Evolutionary conservation across 2,797 vertebrate genomes (phyloP).

Genomic region (Karalla daura): DNA sequence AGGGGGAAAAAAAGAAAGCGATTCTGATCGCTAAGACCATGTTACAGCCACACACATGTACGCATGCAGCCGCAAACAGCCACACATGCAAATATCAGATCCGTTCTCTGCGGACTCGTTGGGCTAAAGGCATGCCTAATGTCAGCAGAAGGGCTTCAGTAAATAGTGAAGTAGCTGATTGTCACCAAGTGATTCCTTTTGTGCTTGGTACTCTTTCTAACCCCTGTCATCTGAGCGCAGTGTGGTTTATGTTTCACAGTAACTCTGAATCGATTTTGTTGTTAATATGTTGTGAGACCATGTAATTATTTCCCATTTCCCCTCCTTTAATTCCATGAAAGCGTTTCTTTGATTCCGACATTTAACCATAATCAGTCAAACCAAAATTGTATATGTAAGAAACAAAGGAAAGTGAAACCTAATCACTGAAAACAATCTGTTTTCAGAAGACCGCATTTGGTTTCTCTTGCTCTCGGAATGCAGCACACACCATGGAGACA

Average conservation of each 20-base stretch:
- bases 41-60: constrained; percentile 27
- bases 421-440: constrained; percentile 55
- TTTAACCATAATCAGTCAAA: constrained; percentile 47
- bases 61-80: constrained; percentile 9
- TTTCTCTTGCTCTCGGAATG: constrained; percentile 55
- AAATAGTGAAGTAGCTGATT: constrained; percentile 45
- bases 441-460: constrained; percentile 64
- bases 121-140: constrained; percentile 23
- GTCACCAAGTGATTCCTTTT: constrained; percentile 37
- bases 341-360: constrained; percentile 55
- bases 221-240: constrained; percentile 22
- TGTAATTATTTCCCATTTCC: constrained; percentile 52
- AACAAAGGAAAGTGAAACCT: constrained; percentile 64
- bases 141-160: constrained; percentile 28
- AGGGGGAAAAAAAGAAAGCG: constrained; percentile 20
- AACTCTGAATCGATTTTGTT: constrained; percentile 36
- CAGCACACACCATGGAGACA: constrained; percentile 50
- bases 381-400: constrained; percentile 54
- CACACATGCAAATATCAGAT: constrained; percentile 18
- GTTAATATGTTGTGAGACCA: constrained; percentile 45
- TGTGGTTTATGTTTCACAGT: constrained; percentile 48
- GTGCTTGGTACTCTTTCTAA: constrained; percentile 46
- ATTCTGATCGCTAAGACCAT: constrained; percentile 31
- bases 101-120: constrained; percentile 8
- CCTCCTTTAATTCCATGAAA: constrained; percentile 40